Base-by-base conservation (phyloP, 2,113 vertebrate species). In the Taurulus bubalis region DNA sequence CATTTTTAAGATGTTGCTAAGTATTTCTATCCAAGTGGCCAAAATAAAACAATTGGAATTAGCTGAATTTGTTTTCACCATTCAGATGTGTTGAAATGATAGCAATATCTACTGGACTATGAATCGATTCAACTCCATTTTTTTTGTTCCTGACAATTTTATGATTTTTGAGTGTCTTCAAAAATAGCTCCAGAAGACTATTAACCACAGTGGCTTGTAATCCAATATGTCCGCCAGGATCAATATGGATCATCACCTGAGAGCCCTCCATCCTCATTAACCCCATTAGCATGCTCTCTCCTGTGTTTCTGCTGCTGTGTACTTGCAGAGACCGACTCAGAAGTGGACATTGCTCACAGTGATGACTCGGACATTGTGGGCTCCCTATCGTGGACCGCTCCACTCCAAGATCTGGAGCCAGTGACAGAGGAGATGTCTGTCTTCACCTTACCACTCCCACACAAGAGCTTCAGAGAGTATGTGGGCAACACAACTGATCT, bases 381-480 rank as follows among this genome's bases (percentile, higher is more conserved):
- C 22, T 82, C 87, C 53, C 56, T 84, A 3, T 74, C 79, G 0
- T 92, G 91, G 90, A 22, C 69, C 0, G 53, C 65, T 32, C 74
- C 79, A 0, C 68, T 85, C 24, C 84, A 76, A 38, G 83, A 87
- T 0, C 1, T 68, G 4, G 80, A 88, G 10, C 38, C 74, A 2
- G 30, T 14, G 16, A 66, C 40, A 22, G 86, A 74, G 4, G 79
- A 83, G 11, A 59, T 65, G 26, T 74, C 64, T 6, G 20, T 71
- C 68, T 91, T 93, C 24, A 6, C 66, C 11, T 47, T 85, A 9
- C 73, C 80, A 5, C 88, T 83, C 32, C 36, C 79, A 3, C 90
- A 93, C 78, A 78, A 73, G 45, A 94, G 87, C 66, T 93, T 94
- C 77, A 94, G 91, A 82, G 89, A 94, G 12, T 92, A 92, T 7